phyloP scores from a whole-genome alignment of 2,113 vertebrate species.

The Pseudonaja textilis region DNA sequence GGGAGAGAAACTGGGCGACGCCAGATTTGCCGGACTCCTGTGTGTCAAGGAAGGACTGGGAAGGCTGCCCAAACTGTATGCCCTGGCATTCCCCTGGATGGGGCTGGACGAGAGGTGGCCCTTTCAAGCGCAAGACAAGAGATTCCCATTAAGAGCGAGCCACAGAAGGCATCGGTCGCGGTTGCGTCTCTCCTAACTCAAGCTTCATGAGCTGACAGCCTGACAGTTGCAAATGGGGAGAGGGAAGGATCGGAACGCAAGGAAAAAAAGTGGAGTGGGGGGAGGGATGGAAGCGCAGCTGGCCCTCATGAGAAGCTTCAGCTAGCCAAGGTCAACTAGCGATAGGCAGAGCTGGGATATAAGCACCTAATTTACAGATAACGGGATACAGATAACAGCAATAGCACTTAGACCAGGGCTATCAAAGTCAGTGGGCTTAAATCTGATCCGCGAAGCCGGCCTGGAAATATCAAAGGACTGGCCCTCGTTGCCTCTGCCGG shows the following conservation, averaged over 20 bases:
- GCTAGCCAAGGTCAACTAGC: no score
- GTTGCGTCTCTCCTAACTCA: neutral
- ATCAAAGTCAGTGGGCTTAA: no score
- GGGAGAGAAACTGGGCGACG: slow-evolving; percentile 86
- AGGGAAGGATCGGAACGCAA: neutral
- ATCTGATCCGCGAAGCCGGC: no score
- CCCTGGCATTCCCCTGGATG: slow-evolving; percentile 80
- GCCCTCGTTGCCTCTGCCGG: no score
- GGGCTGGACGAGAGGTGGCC: slow-evolving; percentile 96
- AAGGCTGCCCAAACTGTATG: slow-evolving; percentile 87
- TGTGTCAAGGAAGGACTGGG: slow-evolving; percentile 80
- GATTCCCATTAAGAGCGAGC: neutral
- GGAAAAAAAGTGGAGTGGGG: no score
- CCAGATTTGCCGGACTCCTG: slow-evolving; percentile 69
- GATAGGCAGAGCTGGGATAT: no score
- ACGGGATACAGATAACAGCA: no score
- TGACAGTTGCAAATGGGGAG: neutral
- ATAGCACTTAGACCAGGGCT: no score
- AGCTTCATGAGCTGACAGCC: neutral
- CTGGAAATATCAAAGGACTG: no score
- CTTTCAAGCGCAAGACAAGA: slow-evolving; percentile 59
- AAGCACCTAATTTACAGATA: no score
- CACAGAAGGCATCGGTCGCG: neutral
- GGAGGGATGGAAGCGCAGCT: no score
- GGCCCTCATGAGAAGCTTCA: no score